phyloP scores from a whole-genome alignment of 2,113 vertebrate species.

The Amblyopsis rosae region DNA sequence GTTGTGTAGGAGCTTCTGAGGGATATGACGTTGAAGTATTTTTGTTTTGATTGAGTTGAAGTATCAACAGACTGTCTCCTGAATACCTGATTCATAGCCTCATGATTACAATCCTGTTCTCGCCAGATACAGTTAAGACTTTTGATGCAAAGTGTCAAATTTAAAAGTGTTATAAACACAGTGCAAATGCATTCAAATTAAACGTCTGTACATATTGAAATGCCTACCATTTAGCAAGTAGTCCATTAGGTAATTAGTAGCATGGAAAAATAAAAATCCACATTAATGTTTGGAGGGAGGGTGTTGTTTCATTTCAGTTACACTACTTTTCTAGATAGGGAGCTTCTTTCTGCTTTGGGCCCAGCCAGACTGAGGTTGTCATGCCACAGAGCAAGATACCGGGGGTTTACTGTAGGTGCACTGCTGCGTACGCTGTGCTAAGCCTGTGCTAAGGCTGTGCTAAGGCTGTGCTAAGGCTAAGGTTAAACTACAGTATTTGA shows the following conservation, averaged over 20 bases:
- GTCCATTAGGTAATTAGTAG: neutral
- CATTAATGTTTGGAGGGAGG: slow-evolving; percentile 36
- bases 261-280: neutral
- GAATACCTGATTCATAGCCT: too few species aligned
- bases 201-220: too few species aligned
- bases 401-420: slow-evolving; percentile 6
- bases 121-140: too few species aligned
- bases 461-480: slow-evolving; percentile 44
- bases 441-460: slow-evolving; percentile 17
- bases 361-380: slow-evolving; percentile 28
- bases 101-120: too few species aligned
- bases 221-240: too few species aligned
- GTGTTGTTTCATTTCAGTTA: slow-evolving; percentile 50
- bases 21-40: too few species aligned
- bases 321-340: slow-evolving; percentile 28
- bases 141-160: too few species aligned
- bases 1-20: too few species aligned
- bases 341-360: slow-evolving; percentile 41
- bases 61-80: too few species aligned
- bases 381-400: slow-evolving; percentile 13
- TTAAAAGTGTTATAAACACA: too few species aligned
- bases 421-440: slow-evolving; percentile 12
- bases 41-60: too few species aligned
- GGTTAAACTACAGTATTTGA: slow-evolving; percentile 43
- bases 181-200: too few species aligned